Percentiles rank a stretch among this genome's conserved stretches.
Evolutionary conservation across 2,888 invertebrate species (phyloP).

Genomic region (Harpalus rufipes): DNA sequence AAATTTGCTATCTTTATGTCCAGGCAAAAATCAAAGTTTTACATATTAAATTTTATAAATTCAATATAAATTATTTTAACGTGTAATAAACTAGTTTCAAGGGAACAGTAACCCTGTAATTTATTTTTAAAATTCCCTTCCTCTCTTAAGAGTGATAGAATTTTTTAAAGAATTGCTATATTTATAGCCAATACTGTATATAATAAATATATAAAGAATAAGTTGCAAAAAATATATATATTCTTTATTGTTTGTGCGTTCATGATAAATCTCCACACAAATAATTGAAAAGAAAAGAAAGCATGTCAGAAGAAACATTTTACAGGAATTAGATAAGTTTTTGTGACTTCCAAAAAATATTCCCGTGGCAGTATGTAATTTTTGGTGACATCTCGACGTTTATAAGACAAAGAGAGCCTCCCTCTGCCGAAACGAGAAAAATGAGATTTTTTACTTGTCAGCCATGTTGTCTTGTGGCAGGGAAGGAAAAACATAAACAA

Average conservation of each 20-base stretch:
- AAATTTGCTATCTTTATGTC: too few relatives aligned
- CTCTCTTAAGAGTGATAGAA: too few relatives aligned
- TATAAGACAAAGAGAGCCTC: constrained; percentile 23
- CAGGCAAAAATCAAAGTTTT: too few relatives aligned
- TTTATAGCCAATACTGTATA: too few relatives aligned
- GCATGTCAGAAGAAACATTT: background rate
- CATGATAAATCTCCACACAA: constrained; percentile 2
- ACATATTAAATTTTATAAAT: too few relatives aligned
- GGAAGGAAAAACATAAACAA: constrained; percentile 21
- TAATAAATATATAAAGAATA: background rate
- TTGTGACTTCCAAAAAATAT: constrained; percentile 9
- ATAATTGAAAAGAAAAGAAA: constrained; percentile 26
- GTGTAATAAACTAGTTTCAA: too few relatives aligned
- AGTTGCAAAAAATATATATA: background rate
- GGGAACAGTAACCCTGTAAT: too few relatives aligned
- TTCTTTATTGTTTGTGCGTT: constrained; percentile 8
- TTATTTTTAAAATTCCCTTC: too few relatives aligned
- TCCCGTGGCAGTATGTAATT: constrained; percentile 28
- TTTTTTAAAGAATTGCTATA: too few relatives aligned
- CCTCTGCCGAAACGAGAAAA: constrained; percentile 37
- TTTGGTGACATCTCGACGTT: constrained; percentile 32
- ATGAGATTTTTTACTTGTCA: constrained; percentile 42
- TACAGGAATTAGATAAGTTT: constrained; percentile 42
- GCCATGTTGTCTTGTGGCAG: constrained; percentile 16
- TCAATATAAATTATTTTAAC: too few relatives aligned